Conservation (phyloP, 2,797 vertebrate genomes). For the Parotocinclus haroldoi region DNA sequence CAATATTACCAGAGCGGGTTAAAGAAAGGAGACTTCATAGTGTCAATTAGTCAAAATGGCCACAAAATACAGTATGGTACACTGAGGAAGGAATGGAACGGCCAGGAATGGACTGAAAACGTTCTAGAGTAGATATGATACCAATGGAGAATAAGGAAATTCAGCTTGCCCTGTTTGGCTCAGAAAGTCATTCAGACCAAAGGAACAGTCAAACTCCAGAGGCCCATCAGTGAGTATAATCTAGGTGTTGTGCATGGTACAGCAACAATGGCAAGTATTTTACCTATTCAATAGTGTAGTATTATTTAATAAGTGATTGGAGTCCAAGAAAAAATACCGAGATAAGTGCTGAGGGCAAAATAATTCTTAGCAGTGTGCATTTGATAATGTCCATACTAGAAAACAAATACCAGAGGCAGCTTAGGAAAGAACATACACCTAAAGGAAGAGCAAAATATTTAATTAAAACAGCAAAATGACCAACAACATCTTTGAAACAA, state of each 20-base stretch:
- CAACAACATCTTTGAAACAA: conserved; percentile 61
- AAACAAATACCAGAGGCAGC: conserved; percentile 33
- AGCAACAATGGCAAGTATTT: background rate
- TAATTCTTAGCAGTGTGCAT: too few species aligned
- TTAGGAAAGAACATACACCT: conserved; percentile 44
- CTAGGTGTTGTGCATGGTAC: background rate
- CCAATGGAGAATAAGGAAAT: too few species aligned
- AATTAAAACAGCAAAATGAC: conserved; percentile 62
- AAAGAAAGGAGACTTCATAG: conserved; percentile 50
- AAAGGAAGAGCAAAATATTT: conserved; percentile 50
- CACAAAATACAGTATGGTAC: background rate
- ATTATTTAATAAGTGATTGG: background rate
- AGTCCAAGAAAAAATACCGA: too few species aligned
- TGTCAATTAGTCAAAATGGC: conserved; percentile 44
- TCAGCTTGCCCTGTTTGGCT: too few species aligned
- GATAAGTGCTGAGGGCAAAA: too few species aligned
- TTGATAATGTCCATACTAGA: background rate
- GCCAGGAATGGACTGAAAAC: background rate
- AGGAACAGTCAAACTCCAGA: background rate
- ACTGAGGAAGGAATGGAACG: background rate
- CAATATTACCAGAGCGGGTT: conserved; percentile 48
- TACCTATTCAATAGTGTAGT: background rate
- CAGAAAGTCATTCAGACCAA: too few species aligned
- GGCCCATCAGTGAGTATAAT: background rate
- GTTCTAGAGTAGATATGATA: too few species aligned